These are phyloP conservation scores for Apamea sordens DNA, from an alignment of 2,888 invertebrate species.

Conservation along the genomic window DNA sequence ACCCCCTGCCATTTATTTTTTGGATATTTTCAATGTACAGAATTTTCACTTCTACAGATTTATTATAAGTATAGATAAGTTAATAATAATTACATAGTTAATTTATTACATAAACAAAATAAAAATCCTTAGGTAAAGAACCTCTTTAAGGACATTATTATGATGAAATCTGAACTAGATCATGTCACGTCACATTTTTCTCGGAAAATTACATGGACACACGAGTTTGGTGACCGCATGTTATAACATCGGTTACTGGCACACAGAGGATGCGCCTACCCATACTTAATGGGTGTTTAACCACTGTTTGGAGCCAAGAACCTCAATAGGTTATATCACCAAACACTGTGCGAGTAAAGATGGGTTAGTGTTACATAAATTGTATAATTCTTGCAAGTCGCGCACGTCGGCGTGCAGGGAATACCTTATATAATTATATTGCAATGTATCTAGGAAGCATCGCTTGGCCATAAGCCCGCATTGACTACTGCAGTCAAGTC, in stretches of 20 bases:
- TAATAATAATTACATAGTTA: neutral
- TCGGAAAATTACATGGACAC: neutral
- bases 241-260: constrained; percentile 49
- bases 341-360: neutral
- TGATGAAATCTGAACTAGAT: constrained; percentile 14
- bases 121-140: neutral
- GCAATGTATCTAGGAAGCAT: constrained; percentile 48
- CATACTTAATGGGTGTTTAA: constrained; percentile 45
- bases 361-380: constrained; percentile 41
- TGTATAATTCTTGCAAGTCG: constrained; percentile 55
- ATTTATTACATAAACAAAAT: neutral
- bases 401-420: constrained; percentile 39
- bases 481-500: neutral
- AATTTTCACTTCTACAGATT: no score
- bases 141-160: neutral
- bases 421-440: constrained; percentile 51
- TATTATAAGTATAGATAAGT: no score
- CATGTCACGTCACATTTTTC: neutral
- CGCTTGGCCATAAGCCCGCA: constrained; percentile 7
- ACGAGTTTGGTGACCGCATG: neutral
- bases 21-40: no score
- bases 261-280: neutral
- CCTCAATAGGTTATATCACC: constrained; percentile 46
- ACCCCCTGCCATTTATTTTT: no score
- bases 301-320: constrained; percentile 40